Evolutionary conservation across 2,888 invertebrate species (phyloP), one percentile per base, ranked within the genome.

Genomic region (Pegoplata infirma): DNA sequence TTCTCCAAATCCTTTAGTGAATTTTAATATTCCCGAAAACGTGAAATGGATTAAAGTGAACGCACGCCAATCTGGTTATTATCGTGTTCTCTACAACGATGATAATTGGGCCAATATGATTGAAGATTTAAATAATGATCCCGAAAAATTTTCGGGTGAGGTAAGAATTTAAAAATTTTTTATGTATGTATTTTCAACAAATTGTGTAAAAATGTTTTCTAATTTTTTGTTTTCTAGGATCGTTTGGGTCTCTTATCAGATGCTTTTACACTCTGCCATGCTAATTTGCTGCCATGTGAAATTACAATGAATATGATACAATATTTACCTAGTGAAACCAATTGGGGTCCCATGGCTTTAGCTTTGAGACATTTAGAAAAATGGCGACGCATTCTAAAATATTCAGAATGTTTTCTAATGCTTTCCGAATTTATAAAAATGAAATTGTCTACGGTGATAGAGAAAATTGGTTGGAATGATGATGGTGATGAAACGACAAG

Each of bases 331-430:
- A 88, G 87, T 63, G 90, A 90, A 81, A 87, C 85, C 4, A 85
- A 87, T 64, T 90, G 89, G 84, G 90, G 90, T 5, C 90, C 90
- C 0, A 86, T 90, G 84, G 85, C 89, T 0, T 81, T 89, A 71
- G 88, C 89, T 0, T 64, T 90, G 64, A 82, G 86, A 3, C 89
- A 90, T 69, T 81, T 90, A 61, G 90, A 90, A 74, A 88, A 87
- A 59, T 90, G 90, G 90, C 86, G 90, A 12, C 86, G 90, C n/a
- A 90, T 90, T n/a, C 81, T 90, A 2, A 90, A 90, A 81, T 90
- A 90, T 59, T 89, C 90, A 0, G 90, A 90, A 82, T 90, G 90
- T 67, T 90, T 89, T 75, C 83, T 90, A 1, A 89, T 90, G 88
- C 84, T 90, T 12, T 88, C 89, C 3, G 90, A 90, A 79, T 90